A percentile compares a stretch with the other conserved stretches of the same genome.
Conservation (phyloP, 2,113 vertebrate genomes). For the Sylvia atricapilla region DNA sequence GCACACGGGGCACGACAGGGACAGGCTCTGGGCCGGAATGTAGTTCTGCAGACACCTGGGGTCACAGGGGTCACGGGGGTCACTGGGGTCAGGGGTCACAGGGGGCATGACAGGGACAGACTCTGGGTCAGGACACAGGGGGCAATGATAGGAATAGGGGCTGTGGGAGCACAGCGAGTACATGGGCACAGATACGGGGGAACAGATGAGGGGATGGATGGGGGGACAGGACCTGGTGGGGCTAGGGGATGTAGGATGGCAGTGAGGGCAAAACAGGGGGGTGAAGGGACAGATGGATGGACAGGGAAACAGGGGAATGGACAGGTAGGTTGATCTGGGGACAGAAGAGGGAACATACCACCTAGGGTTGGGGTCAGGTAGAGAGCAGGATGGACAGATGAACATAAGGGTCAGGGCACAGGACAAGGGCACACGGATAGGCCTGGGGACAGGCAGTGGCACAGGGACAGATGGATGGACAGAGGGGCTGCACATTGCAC, state of each 20-base stretch:
- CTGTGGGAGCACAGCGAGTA: not conserved
- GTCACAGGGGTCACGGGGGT: not conserved
- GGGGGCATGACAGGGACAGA: not conserved
- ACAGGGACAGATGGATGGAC: not conserved
- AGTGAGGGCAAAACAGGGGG: not conserved
- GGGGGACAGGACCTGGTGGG: not conserved
- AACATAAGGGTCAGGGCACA: not conserved
- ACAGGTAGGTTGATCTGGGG: too few relatives aligned
- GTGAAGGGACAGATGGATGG: not conserved
- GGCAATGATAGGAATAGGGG: not conserved
- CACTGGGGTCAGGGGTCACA: not conserved
- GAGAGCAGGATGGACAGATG: not conserved
- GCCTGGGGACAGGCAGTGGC: not conserved
- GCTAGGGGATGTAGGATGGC: not conserved
- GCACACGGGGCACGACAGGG: constrained; percentile 7
- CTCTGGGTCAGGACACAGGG: not conserved
- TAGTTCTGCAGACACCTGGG: constrained; percentile 25
- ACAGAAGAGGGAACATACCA: not conserved
- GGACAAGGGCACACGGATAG: not conserved
- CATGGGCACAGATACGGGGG: not conserved
- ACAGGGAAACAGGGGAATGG: not conserved
- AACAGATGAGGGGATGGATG: too few relatives aligned
- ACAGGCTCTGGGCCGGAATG: constrained; percentile 28
- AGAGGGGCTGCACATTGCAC: not conserved
- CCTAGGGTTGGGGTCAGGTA: too few relatives aligned